Evolutionary conservation across 2,888 invertebrate species (phyloP).

Genomic region (Epirrhoe tristata): DNA sequence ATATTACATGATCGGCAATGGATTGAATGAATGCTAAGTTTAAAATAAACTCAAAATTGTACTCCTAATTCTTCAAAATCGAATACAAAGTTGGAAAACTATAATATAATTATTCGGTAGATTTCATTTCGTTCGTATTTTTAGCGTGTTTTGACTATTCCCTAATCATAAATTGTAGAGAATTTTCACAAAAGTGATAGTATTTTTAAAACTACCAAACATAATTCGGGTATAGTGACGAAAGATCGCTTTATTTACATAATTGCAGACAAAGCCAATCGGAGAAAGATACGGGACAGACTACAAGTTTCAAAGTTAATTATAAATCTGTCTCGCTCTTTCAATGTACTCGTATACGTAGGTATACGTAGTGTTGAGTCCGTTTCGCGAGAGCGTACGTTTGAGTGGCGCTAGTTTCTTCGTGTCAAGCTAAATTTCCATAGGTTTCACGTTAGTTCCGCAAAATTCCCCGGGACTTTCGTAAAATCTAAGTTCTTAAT

Average conservation of each 20-base stretch:
- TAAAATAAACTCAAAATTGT: constrained; percentile 57
- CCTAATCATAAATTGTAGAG: no score
- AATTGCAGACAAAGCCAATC: background rate
- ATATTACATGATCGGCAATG: constrained; percentile 44
- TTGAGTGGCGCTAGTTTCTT: no score
- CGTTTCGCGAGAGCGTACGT: no score
- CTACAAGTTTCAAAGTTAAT: background rate
- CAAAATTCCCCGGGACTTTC: no score
- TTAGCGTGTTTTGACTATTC: constrained; percentile 34
- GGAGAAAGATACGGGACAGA: background rate
- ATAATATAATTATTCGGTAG: background rate
- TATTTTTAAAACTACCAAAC: no score
- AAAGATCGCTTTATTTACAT: background rate
- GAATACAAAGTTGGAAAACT: background rate
- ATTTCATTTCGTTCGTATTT: constrained; percentile 10
- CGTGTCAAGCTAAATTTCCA: no score
- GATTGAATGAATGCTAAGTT: constrained; percentile 40
- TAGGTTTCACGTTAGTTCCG: no score
- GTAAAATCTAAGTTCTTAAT: no score
- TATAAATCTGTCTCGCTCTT: background rate
- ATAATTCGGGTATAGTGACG: no score
- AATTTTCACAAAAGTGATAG: no score
- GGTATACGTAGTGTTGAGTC: no score
- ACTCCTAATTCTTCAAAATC: constrained; percentile 45
- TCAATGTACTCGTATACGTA: background rate